Evolutionary conservation across 2,797 vertebrate genomes (phyloP).

Genomic region (Carcharodon carcharias): DNA sequence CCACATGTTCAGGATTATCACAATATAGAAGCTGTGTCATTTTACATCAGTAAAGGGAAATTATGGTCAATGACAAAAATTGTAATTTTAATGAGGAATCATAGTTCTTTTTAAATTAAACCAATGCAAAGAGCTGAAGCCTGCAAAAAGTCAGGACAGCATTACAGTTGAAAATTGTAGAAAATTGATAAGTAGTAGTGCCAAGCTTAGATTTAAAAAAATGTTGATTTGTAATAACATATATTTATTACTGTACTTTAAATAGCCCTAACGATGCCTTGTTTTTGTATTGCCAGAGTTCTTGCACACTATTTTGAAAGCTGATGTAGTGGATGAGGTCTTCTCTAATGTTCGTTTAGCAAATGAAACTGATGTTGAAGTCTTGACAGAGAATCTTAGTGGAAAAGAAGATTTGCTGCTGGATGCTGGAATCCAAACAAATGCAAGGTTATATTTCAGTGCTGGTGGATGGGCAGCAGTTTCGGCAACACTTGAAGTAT

Average conservation of each 20-base stretch:
- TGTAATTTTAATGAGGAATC: not conserved
- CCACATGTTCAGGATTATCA: not conserved
- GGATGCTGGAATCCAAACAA: constrained; percentile 9
- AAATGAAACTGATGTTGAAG: constrained; percentile 29
- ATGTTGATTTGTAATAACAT: not conserved
- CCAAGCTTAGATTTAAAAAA: not conserved
- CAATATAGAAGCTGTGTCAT: not conserved
- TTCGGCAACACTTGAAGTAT: constrained; percentile 11
- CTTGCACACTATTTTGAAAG: constrained; percentile 23
- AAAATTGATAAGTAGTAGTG: not conserved
- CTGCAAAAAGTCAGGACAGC: not conserved
- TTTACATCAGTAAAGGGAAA: not conserved
- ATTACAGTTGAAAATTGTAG: not conserved
- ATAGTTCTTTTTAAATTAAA: not conserved
- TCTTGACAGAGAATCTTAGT: constrained; percentile 25
- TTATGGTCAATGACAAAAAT: not conserved
- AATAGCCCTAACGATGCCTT: not conserved
- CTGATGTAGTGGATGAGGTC: constrained; percentile 27
- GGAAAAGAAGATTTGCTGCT: constrained; percentile 6
- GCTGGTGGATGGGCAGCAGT: constrained; percentile 29
- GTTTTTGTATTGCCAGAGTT: constrained; percentile 21
- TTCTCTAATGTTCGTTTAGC: constrained; percentile 15
- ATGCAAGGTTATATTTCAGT: constrained; percentile 8
- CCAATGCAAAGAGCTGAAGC: not conserved
- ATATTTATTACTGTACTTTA: not conserved